Base-by-base conservation (phyloP, 2,113 vertebrate genomes). In the Ageneiosus marmoratus region DNA sequence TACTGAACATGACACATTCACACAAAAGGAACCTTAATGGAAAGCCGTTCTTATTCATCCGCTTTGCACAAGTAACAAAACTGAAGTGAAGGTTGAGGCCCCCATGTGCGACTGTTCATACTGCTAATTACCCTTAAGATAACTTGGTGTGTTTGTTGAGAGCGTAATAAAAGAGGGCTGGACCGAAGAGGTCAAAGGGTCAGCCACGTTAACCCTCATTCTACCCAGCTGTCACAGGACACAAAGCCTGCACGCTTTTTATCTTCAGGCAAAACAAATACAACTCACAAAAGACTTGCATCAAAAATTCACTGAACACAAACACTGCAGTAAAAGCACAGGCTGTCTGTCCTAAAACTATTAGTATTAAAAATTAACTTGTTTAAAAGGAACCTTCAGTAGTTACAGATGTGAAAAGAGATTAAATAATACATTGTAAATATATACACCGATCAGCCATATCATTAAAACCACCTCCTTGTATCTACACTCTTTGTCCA, bases 161-260 rank as follows among this genome's bases (percentile, higher is more conserved):
- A 74, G 78, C 63, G 67, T 58, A 53, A 72, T 87, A 69, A 82
- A 84, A 67, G 56, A 50, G 56, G 29, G 72, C 27, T 65, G 76
- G 58, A 70, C n/a, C 1, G 60, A 60, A 55, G 13, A 13, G 48
- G 72, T 58, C 72, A n/a, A 53, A 34, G 78, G 87, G 83, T 83
- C 79, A 58, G 69, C 50, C 50, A 77, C 27, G 79, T 85, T 89
- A 82, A 89, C 87, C 84, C 80, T 51, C 44, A 56, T 85, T 63
- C 65, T 80, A 70, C 48, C 62, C 53, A 65, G 62, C 48, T 50
- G 65, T 56, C 65, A 50, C 56, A 44, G 76, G 81, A 74, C 58
- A 84, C 75, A 63, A 85, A 79, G 76, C 29, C 63, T 3, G 1
- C 55, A 55, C 37, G n/a, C 48, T 63, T 80, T 58, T 62, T 4